phyloP scores from a whole-genome alignment of 2,888 invertebrate species.

The Diarsia rubi region DNA sequence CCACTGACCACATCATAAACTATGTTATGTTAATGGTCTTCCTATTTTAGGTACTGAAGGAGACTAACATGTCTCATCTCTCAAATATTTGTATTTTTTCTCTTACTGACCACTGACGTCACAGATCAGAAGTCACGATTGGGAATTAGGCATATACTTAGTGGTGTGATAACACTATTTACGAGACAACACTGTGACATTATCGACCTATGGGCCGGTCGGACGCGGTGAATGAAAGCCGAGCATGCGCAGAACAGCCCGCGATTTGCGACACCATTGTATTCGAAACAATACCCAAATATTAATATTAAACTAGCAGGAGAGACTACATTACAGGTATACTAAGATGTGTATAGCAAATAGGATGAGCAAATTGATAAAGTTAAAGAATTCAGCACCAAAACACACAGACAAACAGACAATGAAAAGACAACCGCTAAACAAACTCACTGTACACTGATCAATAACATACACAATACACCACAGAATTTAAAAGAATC shows the following conservation, averaged over 20 bases:
- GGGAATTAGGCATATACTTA: slow-evolving; percentile 19
- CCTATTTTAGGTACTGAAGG: neutral
- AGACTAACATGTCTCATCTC: neutral
- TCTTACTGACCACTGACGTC: slow-evolving; percentile 8
- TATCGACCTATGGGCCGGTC: slow-evolving; percentile 74
- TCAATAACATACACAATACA: slow-evolving; percentile 24
- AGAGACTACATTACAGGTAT: neutral
- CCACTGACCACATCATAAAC: neutral
- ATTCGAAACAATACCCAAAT: slow-evolving; percentile 58
- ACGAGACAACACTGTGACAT: slow-evolving; percentile 57
- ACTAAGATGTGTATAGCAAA: neutral
- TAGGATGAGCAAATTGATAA: neutral
- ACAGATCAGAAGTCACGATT: slow-evolving; percentile 23
- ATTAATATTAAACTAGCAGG: slow-evolving; percentile 24
- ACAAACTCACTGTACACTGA: slow-evolving; percentile 46
- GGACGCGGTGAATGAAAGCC: slow-evolving; percentile 78
- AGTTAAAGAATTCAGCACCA: neutral
- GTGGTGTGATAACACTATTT: slow-evolving; percentile 63
- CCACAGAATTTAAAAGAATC: slow-evolving; percentile 31
- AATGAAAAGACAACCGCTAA: neutral
- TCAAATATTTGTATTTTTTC: neutral
- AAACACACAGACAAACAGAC: slow-evolving; percentile 57
- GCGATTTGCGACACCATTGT: slow-evolving; percentile 58
- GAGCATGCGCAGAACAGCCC: slow-evolving; percentile 75
- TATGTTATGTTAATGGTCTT: neutral